A percentile compares a stretch with the other conserved stretches of the same genome.
These are phyloP conservation scores for Apodemus speciosus DNA, from an alignment of 2,113 vertebrate species.

Conservation along the genomic window DNA sequence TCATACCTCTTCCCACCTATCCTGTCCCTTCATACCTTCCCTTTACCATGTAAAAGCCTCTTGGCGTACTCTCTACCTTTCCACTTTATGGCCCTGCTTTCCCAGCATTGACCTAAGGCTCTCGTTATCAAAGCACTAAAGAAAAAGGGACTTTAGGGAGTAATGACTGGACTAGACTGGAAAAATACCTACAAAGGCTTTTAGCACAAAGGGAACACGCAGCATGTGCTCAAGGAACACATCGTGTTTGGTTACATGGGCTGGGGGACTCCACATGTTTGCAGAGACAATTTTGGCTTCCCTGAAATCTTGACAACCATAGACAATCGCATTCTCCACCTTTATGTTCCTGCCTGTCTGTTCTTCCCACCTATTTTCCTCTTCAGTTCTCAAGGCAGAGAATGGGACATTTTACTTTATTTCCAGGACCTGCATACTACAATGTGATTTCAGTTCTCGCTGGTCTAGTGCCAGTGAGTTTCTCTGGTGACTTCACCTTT, in stretches of 20 bases:
- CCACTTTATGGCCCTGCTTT: neutral
- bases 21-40: slow-evolving; percentile 11
- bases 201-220: neutral
- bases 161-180: slow-evolving; percentile 18
- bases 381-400: slow-evolving; percentile 56
- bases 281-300: slow-evolving; percentile 20
- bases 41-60: neutral
- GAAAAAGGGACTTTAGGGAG: slow-evolving; percentile 13
- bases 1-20: neutral
- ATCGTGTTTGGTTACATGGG: slow-evolving; percentile 46
- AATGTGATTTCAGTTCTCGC: slow-evolving; percentile 44
- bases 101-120: slow-evolving; percentile 17
- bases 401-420: slow-evolving; percentile 45
- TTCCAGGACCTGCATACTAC: slow-evolving; percentile 13
- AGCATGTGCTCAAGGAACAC: slow-evolving; percentile 45
- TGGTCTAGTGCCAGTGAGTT: slow-evolving; percentile 40
- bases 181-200: slow-evolving; percentile 30
- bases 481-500: slow-evolving; percentile 55
- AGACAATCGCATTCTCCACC: slow-evolving; percentile 3
- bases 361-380: slow-evolving; percentile 41
- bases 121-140: slow-evolving; percentile 57
- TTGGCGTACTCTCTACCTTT: neutral
- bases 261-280: neutral
- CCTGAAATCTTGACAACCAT: slow-evolving; percentile 54
- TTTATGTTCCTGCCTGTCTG: neutral